phyloP scores from a whole-genome alignment of 2,113 vertebrate genomes.

The Camelus dromedarius region DNA sequence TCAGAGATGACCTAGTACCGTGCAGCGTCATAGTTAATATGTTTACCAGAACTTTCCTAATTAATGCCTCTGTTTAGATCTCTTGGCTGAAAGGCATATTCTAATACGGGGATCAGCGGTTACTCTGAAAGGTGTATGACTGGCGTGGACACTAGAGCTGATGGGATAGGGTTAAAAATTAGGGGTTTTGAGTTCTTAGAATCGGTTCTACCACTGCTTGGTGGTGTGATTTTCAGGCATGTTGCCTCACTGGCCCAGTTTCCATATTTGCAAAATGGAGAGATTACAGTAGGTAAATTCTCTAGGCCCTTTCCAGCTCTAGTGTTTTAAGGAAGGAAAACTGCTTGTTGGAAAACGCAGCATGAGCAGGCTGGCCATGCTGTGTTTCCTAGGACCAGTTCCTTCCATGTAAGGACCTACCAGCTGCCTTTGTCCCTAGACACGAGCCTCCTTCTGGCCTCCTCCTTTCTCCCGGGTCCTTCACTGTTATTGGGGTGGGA shows the following conservation, averaged over 20 bases:
- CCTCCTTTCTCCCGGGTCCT: neutral
- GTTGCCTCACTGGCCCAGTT: neutral
- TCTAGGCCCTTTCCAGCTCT: neutral
- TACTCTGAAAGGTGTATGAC: neutral
- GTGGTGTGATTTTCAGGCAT: neutral
- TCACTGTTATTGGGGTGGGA: neutral
- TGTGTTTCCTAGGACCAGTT: neutral
- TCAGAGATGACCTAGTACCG: neutral
- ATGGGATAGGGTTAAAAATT: neutral
- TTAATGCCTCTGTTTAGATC: neutral
- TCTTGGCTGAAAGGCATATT: neutral
- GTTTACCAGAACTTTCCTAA: neutral
- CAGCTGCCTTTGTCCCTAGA: neutral
- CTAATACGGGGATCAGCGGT: neutral
- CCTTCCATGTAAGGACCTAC: neutral
- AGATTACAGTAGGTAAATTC: neutral
- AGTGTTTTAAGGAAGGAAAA: neutral
- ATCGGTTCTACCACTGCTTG: neutral
- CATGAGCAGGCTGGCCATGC: rapidly evolving
- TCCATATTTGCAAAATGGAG: neutral
- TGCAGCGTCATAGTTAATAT: neutral
- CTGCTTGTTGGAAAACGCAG: neutral
- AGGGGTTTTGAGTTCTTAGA: neutral
- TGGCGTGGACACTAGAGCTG: too few relatives aligned
- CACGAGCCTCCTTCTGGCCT: neutral